Conservation (phyloP, 1,140 invertebrate species). For the Dinoponera quadriceps region DNA sequence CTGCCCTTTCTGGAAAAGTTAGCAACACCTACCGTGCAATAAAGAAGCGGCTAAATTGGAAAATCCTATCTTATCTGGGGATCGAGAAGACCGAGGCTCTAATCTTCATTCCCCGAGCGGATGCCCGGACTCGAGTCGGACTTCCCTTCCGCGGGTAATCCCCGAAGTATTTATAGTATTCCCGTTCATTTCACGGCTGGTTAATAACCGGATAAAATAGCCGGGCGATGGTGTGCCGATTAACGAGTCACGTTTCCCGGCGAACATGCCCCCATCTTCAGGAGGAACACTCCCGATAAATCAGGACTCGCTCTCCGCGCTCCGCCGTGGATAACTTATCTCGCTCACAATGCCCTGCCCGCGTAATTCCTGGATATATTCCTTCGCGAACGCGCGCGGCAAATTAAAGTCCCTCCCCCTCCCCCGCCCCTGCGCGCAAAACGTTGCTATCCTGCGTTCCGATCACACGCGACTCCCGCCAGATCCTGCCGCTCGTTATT, state of each 20-base stretch:
- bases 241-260: slow-evolving; percentile 67
- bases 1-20: not conserved
- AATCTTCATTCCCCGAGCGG: slow-evolving; percentile 32
- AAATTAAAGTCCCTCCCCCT: slow-evolving; percentile 17
- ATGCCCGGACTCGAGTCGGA: not conserved
- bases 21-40: slow-evolving; percentile 15
- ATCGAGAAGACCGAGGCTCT: slow-evolving; percentile 29
- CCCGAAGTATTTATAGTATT: slow-evolving; percentile 42
- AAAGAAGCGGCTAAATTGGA: slow-evolving; percentile 45
- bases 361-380: slow-evolving; percentile 28
- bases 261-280: slow-evolving; percentile 49
- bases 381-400: slow-evolving; percentile 13
- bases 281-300: slow-evolving; percentile 55
- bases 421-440: not conserved
- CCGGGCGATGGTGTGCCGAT: slow-evolving; percentile 61
- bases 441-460: slow-evolving; percentile 1
- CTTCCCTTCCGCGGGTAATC: slow-evolving; percentile 37
- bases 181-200: slow-evolving; percentile 39
- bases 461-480: slow-evolving; percentile 8
- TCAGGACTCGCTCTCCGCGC: slow-evolving; percentile 41
- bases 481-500: slow-evolving; percentile 13
- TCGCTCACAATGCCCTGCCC: slow-evolving; percentile 15
- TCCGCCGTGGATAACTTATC: slow-evolving; percentile 19
- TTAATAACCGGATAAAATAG: slow-evolving; percentile 58
- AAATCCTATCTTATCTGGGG: slow-evolving; percentile 32